phyloP scores from a whole-genome alignment of 2,888 invertebrate species.

The Andrena trimmerana region DNA sequence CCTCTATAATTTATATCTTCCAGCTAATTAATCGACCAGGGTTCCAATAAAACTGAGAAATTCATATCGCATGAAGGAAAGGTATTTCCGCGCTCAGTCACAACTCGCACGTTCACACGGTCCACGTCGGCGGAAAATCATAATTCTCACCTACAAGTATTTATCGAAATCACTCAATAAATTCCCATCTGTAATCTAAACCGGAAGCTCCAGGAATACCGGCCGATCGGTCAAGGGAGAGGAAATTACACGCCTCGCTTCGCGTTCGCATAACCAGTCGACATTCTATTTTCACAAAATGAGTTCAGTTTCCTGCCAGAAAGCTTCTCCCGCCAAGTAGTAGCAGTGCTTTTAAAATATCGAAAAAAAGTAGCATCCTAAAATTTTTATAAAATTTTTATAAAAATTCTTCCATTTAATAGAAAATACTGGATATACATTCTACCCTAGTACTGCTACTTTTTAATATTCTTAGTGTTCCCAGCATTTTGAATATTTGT shows the following conservation, averaged over 20 bases:
- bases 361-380: not conserved
- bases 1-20: not conserved
- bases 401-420: not conserved
- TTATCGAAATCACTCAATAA: slow-evolving; percentile 37
- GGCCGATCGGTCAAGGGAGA: slow-evolving; percentile 13
- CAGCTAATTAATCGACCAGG: not conserved
- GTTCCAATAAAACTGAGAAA: not conserved
- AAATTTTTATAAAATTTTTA: not conserved
- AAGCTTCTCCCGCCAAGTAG: slow-evolving; percentile 1
- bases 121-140: slow-evolving; percentile 30
- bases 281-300: slow-evolving; percentile 11
- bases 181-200: slow-evolving; percentile 22
- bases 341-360: too few species aligned
- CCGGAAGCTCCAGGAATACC: slow-evolving; percentile 35
- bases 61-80: not conserved
- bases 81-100: slow-evolving; percentile 16
- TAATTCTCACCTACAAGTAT: slow-evolving; percentile 35
- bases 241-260: slow-evolving; percentile 34
- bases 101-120: slow-evolving; percentile 27
- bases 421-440: too few species aligned
- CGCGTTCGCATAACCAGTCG: slow-evolving; percentile 14
- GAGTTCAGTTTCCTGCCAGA: slow-evolving; percentile 1
- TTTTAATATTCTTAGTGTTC: not conserved
- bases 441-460: too few species aligned
- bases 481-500: not conserved